Conservation (phyloP, 2,113 vertebrate species). For the Anseranas semipalmata region DNA sequence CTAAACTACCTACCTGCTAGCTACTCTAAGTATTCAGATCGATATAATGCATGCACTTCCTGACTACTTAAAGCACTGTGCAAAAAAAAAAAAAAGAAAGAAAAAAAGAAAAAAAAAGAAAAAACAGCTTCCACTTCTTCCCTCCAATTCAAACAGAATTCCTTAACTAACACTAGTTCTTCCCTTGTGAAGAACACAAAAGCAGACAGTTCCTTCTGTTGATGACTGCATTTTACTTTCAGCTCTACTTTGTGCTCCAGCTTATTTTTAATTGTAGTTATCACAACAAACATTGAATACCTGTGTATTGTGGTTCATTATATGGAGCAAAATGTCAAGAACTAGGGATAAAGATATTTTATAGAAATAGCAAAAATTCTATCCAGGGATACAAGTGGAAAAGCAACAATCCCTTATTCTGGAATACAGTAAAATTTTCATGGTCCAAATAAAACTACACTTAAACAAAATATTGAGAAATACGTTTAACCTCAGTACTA, state of each 20-base stretch:
- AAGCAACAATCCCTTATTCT: neutral
- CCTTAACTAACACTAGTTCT: neutral
- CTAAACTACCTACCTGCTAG: neutral
- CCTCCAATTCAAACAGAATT: neutral
- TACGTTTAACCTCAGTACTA: neutral
- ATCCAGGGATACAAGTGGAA: accelerated
- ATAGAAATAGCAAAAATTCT: neutral
- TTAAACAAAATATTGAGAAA: neutral
- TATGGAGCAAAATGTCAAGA: neutral
- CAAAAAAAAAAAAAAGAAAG: neutral
- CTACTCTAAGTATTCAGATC: neutral
- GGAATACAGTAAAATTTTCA: neutral
- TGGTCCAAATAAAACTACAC: neutral
- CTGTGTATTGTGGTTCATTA: neutral
- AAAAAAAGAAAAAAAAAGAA: neutral
- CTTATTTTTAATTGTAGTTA: neutral
- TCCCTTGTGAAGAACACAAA: neutral
- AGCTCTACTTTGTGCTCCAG: neutral
- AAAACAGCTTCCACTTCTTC: neutral
- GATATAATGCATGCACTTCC: neutral
- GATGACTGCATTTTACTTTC: neutral
- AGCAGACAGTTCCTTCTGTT: neutral
- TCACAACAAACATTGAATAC: neutral
- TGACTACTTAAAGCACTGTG: neutral
- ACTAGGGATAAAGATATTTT: neutral